These are phyloP conservation scores for Heliocidaris tuberculata DNA, from an alignment of 35 echinoderm and acorn worm species.

Conservation along the genomic window DNA sequence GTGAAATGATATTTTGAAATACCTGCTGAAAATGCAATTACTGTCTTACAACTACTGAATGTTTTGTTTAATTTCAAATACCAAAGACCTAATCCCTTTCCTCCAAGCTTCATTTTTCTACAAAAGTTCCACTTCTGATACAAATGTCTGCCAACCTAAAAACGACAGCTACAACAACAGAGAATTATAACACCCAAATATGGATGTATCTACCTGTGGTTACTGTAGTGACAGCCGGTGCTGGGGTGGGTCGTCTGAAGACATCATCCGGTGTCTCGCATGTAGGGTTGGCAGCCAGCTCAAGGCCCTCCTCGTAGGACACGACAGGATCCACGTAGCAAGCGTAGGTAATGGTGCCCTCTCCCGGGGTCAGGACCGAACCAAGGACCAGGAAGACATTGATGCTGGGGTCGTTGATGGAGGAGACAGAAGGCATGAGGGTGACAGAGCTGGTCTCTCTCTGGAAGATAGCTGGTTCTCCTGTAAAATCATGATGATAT, in stretches of 20 bases:
- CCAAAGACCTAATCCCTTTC: no score
- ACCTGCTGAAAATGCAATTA: no score
- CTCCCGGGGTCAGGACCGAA: conserved; percentile 41
- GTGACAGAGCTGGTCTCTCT: conserved; percentile 65
- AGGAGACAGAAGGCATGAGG: conserved; percentile 59
- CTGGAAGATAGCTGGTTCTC: conserved; percentile 41
- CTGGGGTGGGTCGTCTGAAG: neutral
- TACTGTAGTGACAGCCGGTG: neutral
- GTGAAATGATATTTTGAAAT: no score
- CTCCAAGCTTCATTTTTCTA: no score
- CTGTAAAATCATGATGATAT: conserved; percentile 29
- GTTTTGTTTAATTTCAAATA: no score
- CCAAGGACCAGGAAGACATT: conserved; percentile 59
- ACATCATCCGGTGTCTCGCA: conserved; percentile 54
- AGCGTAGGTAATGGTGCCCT: conserved; percentile 65
- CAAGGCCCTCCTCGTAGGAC: conserved; percentile 50
- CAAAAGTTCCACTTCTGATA: no score
- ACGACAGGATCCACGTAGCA: conserved; percentile 71
- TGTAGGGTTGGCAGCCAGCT: conserved; percentile 57
- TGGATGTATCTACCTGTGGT: neutral
- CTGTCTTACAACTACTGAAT: no score
- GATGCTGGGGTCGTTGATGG: conserved; percentile 42
- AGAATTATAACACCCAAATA: no score
- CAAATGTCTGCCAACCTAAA: no score
- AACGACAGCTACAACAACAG: no score